Conservation (phyloP, 1,140 invertebrate genomes). For the Drosophila nasuta region DNA sequence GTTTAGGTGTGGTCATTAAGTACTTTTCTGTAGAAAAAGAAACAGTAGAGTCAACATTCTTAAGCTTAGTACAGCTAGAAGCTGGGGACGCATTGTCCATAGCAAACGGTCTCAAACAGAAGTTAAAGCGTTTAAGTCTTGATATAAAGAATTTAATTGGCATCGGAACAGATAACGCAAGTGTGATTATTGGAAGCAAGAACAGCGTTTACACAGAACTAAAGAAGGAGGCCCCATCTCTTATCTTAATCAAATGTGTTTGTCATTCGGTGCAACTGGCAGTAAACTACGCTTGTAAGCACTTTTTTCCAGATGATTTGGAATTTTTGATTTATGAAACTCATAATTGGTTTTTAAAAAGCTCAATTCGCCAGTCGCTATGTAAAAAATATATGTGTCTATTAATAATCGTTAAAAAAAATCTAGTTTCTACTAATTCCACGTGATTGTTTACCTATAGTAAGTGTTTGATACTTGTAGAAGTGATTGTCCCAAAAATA, state of each 20-base stretch:
- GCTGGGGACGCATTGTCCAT: neutral
- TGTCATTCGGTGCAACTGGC: constrained; percentile 75
- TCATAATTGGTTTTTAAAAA: constrained; percentile 37
- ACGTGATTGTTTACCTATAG: too few relatives aligned
- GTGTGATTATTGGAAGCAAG: neutral
- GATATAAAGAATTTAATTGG: too few relatives aligned
- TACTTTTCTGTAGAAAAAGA: neutral
- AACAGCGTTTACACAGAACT: too few relatives aligned
- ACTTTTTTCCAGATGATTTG: constrained; percentile 67
- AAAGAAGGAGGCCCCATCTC: constrained; percentile 25
- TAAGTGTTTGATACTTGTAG: too few relatives aligned
- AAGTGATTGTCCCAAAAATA: too few relatives aligned
- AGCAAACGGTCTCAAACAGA: neutral
- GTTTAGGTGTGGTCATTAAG: neutral
- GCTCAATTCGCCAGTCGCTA: constrained; percentile 15
- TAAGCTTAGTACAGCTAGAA: neutral
- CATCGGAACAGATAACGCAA: neutral
- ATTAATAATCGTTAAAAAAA: too few relatives aligned
- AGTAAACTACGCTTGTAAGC: constrained; percentile 49
- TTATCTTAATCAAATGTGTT: constrained; percentile 54
- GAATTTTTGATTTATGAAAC: constrained; percentile 84
- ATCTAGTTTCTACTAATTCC: too few relatives aligned
- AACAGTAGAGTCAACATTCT: neutral
- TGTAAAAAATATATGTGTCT: neutral
- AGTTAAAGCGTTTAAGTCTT: neutral